Conservation (phyloP, 1,140 invertebrate species). For the Zaprionus ornatus region DNA sequence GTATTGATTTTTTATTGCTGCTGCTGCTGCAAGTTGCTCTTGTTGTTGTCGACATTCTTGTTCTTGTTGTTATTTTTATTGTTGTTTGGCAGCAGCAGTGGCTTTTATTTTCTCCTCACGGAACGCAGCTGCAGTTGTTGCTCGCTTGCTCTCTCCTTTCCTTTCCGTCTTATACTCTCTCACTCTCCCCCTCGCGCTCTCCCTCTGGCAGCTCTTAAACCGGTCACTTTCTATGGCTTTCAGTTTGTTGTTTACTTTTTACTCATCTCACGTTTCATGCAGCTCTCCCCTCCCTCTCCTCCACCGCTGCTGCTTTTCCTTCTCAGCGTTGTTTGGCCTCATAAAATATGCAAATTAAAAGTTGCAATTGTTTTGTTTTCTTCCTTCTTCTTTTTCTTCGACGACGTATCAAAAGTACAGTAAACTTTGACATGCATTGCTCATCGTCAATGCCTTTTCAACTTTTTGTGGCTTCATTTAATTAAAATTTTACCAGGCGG, state of each 20-base stretch:
- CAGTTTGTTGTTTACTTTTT: conserved; percentile 37
- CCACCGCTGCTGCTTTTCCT: not conserved
- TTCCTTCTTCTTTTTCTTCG: not conserved
- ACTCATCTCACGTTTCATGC: conserved; percentile 47
- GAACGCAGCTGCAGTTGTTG: conserved; percentile 14
- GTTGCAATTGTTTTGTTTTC: conserved; percentile 38
- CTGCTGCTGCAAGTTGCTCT: conserved; percentile 10
- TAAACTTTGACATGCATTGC: conserved; percentile 34
- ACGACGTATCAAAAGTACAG: conserved; percentile 31
- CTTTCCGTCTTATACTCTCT: conserved; percentile 4
- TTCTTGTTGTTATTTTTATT: conserved; percentile 28
- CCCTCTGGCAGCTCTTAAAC: conserved; percentile 18
- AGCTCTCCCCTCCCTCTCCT: not conserved
- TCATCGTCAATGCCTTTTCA: conserved; percentile 24
- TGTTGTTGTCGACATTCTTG: conserved; percentile 3
- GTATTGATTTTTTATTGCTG: conserved; percentile 47
- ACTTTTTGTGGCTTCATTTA: conserved; percentile 41
- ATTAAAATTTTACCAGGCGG: conserved; percentile 29
- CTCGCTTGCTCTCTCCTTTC: conserved; percentile 5
- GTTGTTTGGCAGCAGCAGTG: not conserved
- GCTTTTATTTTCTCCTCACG: conserved; percentile 39
- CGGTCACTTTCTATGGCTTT: conserved; percentile 50
- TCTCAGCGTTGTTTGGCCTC: conserved; percentile 23
- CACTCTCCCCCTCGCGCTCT: not conserved
- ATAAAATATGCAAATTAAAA: conserved; percentile 52